These are phyloP conservation scores for Iselma pallidipennis DNA, from an alignment of 2,888 invertebrate genomes.

Conservation along the genomic window DNA sequence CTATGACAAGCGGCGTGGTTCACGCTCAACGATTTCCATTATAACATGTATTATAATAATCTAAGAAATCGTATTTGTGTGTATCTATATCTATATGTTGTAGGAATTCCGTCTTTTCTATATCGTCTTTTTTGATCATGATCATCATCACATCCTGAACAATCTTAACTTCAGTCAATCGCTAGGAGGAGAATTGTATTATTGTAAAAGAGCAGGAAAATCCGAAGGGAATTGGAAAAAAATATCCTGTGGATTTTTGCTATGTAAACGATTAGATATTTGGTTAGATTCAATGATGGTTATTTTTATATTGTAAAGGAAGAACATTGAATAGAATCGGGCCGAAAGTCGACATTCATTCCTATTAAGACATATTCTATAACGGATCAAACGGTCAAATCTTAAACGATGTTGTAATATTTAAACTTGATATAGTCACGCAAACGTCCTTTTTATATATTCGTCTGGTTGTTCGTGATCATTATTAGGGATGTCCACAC, in stretches of 20 bases:
- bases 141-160: neutral
- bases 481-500: constrained; percentile 22
- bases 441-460: constrained; percentile 15
- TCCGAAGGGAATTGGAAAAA: neutral
- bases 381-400: constrained; percentile 28
- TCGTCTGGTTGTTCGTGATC: constrained; percentile 17
- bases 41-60: constrained; percentile 39
- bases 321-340: neutral
- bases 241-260: neutral
- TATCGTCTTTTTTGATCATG: neutral
- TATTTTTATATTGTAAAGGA: too few relatives aligned
- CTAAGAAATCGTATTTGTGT: neutral
- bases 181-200: too few relatives aligned
- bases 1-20: constrained; percentile 49
- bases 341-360: neutral
- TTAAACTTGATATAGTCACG: constrained; percentile 25
- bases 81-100: constrained; percentile 12
- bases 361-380: constrained; percentile 29
- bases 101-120: constrained; percentile 6
- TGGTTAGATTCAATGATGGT: constrained; percentile 11
- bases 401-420: constrained; percentile 24
- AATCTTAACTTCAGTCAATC: neutral
- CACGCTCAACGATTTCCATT: constrained; percentile 49
- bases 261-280: neutral
- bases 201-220: constrained; percentile 2